These are phyloP conservation scores for Periophthalmus modestus DNA, from an alignment of 2,113 vertebrate species.

Conservation along the genomic window DNA sequence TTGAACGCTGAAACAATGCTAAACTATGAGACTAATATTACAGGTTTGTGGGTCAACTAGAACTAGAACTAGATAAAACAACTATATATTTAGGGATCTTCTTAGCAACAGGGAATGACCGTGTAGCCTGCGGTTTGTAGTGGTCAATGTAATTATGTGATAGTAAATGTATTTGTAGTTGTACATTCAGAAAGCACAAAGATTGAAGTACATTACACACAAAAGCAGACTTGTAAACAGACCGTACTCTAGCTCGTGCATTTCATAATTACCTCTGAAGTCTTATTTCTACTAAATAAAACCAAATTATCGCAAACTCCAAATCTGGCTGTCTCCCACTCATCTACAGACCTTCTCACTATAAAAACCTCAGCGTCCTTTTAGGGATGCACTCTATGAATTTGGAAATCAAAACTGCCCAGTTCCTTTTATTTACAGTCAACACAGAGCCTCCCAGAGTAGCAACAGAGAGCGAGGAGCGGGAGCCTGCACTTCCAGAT, in stretches of 20 bases:
- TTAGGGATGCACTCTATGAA: constrained; percentile 43
- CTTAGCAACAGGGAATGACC: not conserved
- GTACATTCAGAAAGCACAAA: not conserved
- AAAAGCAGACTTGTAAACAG: not conserved
- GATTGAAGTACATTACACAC: not conserved
- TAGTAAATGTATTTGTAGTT: not conserved
- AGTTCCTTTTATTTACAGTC: constrained; percentile 67
- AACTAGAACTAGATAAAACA: not conserved
- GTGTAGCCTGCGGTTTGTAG: not conserved
- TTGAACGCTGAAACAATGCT: too few species aligned
- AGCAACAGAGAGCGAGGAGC: constrained; percentile 41
- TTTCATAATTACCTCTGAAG: too few species aligned
- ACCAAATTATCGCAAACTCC: not conserved
- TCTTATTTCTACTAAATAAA: not conserved
- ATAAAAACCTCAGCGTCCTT: constrained; percentile 38
- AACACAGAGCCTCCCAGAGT: constrained; percentile 47
- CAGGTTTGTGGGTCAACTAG: too few species aligned
- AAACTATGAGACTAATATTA: too few species aligned
- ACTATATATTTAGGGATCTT: not conserved
- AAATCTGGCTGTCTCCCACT: not conserved
- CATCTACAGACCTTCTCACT: not conserved
- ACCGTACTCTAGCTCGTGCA: not conserved
- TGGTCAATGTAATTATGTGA: not conserved
- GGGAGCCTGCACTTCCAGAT: constrained; percentile 69
- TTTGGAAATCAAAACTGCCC: constrained; percentile 35